phyloP scores from a whole-genome alignment of 1,140 invertebrate genomes.

The Ptiloglossa arizonensis region DNA sequence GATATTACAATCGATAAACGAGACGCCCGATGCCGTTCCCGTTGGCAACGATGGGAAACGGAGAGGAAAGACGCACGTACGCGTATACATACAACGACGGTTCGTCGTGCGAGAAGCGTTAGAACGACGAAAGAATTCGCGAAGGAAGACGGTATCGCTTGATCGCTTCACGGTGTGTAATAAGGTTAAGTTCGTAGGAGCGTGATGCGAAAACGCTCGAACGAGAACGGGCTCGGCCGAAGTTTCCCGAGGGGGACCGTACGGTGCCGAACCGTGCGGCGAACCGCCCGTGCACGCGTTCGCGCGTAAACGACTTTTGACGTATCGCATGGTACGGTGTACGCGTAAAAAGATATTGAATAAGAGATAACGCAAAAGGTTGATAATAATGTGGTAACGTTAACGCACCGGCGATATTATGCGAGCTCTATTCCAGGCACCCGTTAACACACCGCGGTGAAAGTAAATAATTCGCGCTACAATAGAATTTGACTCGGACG shows the following conservation, averaged over 20 bases:
- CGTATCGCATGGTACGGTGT: constrained; percentile 13
- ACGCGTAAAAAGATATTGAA: constrained; percentile 42
- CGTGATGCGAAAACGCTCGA: constrained; percentile 49
- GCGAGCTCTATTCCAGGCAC: neutral
- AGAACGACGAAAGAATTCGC: constrained; percentile 48
- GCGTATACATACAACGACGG: no score
- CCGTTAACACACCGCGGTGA: constrained; percentile 21
- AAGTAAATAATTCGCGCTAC: constrained; percentile 22
- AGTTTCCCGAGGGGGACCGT: constrained; percentile 29
- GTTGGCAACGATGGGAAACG: no score
- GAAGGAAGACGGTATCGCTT: constrained; percentile 43
- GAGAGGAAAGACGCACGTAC: no score
- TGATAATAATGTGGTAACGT: constrained; percentile 51
- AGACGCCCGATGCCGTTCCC: neutral
- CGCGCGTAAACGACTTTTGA: constrained; percentile 48
- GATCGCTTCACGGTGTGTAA: constrained; percentile 49
- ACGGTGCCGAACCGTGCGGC: constrained; percentile 14
- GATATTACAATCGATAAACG: constrained; percentile 11
- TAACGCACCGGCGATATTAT: constrained; percentile 17
- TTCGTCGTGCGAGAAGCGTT: neutral
- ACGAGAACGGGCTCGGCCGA: constrained; percentile 14
- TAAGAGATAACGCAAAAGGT: constrained; percentile 52
- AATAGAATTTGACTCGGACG: neutral
- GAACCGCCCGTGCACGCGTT: constrained; percentile 15
- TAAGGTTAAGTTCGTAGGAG: constrained; percentile 64